Conservation (phyloP, 2,113 vertebrate genomes). For the Pelusios castaneus region DNA sequence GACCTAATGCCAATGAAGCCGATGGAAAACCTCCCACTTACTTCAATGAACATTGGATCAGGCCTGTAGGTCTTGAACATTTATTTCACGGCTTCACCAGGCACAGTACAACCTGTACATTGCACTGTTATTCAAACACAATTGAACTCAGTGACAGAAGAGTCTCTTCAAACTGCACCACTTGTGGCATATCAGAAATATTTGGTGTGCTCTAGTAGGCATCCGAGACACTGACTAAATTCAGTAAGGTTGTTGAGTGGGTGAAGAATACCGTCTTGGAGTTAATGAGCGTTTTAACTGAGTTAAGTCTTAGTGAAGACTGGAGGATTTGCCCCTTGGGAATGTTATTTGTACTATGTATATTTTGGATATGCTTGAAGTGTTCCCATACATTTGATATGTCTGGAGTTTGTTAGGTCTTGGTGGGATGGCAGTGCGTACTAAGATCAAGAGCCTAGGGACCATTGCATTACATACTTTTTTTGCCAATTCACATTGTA, state of each 20-base stretch:
- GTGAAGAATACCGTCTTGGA: not conserved
- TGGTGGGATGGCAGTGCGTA: not conserved
- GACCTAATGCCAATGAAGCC: accelerated
- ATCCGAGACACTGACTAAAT: not conserved
- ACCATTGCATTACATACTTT: not conserved
- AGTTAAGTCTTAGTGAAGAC: not conserved
- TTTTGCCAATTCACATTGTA: not conserved
- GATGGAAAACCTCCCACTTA: not conserved
- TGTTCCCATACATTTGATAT: not conserved
- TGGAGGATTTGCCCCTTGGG: not conserved
- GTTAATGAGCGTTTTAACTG: not conserved
- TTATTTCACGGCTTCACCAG: not conserved
- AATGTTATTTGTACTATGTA: not conserved
- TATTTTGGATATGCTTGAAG: not conserved
- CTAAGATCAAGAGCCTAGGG: conserved; percentile 31
- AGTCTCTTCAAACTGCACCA: not conserved
- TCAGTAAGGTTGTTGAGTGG: not conserved
- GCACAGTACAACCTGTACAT: not conserved
- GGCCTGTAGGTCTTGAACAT: not conserved
- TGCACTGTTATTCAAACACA: not conserved
- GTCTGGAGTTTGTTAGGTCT: not conserved
- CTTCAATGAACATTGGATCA: not conserved
- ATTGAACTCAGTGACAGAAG: not conserved
- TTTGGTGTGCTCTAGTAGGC: not conserved
- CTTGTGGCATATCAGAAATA: not conserved